A percentile compares a stretch with the other conserved stretches of the same genome.
phyloP scores from a whole-genome alignment of 1,140 invertebrate genomes.

The Agrilus planipennis region DNA sequence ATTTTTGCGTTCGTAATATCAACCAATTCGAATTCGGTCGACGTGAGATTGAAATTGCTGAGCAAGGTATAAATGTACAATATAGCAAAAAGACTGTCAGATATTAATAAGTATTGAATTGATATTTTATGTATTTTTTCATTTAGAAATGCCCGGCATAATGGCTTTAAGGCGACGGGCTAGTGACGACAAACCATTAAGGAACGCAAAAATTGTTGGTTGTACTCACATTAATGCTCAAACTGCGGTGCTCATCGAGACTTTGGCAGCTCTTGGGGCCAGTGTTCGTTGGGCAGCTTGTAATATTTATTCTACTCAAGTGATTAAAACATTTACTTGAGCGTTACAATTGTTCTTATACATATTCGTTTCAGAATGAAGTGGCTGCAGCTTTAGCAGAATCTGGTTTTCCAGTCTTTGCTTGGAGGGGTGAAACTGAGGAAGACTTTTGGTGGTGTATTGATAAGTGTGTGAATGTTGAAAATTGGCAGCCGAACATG shows the following conservation, averaged over 20 bases:
- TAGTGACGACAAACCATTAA: slow-evolving; percentile 84
- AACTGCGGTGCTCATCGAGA: slow-evolving; percentile 93
- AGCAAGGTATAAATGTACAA: no score
- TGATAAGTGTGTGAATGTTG: slow-evolving; percentile 82
- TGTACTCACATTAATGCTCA: slow-evolving; percentile 98
- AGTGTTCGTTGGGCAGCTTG: slow-evolving; percentile 91
- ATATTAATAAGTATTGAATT: background rate
- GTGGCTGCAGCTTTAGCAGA: slow-evolving; percentile 93
- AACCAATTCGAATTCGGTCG: slow-evolving; percentile 87
- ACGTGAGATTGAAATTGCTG: slow-evolving; percentile 96
- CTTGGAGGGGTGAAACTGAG: slow-evolving; percentile 92
- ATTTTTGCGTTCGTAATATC: slow-evolving; percentile 88
- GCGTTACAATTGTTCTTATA: background rate
- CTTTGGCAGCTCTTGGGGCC: slow-evolving; percentile 78
- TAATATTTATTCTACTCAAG: slow-evolving; percentile 97
- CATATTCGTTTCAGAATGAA: slow-evolving; percentile 62
- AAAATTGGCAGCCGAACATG: slow-evolving; percentile 97
- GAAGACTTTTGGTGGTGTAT: slow-evolving; percentile 99
- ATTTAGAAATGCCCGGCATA: slow-evolving; percentile 90
- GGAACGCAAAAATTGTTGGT: slow-evolving; percentile 91
- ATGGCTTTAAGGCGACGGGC: slow-evolving; percentile 87
- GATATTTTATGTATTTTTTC: background rate
- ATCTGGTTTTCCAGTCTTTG: slow-evolving; percentile 79
- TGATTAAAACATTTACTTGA: no score
- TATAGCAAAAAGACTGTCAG: no score